Base-by-base conservation (phyloP, 2,797 vertebrate species). In the Rachycentron canadum region DNA sequence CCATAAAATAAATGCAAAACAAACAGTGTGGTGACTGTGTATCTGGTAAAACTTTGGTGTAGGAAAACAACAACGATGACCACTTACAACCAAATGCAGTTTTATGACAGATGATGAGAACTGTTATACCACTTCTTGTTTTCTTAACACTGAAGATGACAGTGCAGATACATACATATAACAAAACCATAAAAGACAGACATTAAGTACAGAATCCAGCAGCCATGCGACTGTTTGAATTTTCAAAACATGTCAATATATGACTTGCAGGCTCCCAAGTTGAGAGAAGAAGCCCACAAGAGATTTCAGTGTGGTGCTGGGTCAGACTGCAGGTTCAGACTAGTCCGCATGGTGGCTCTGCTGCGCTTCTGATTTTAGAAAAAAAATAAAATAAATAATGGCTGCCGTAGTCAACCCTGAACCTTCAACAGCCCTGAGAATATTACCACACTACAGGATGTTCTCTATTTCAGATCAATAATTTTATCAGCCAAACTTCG, bases 301-400 rank as follows among this genome's bases (percentile, higher is more conserved):
- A 72, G 28, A 55, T 65, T 74, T 66, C 41, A 41, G 43, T 17
- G 23, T 45, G 41, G 41, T 74, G 21, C 9, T n/a, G 32, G 28
- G 71, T 47, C 25, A 77, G 28, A 32, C 70, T 93, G 87, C 81
- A 84, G 72, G 13, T 12, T 67, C 61, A 5, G 1, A 50, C 16
- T 38, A 2, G n/a, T 59, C 92, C 95, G 94, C 94, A 86, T 16
- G 91, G 88, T 81, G 94, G 90, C 91, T 40, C 83, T 91, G 82
- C 36, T 82, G 83, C 70, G 79, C 89, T 83, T 83, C 63, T 43
- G n/a, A 83, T 19, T 19, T 19, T 3, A 26, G 64, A 75, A 63
- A 41, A 53, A 60, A n/a, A 58, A 8, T 50, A 32, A 32, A 32
- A 32, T 32, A 32, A 32, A 32, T 32, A 32, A 32, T 3, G 7